Percentiles rank a stretch among this genome's conserved stretches.
Evolutionary conservation across 2,888 invertebrate species (phyloP).

Genomic region (Macrophya annulata): DNA sequence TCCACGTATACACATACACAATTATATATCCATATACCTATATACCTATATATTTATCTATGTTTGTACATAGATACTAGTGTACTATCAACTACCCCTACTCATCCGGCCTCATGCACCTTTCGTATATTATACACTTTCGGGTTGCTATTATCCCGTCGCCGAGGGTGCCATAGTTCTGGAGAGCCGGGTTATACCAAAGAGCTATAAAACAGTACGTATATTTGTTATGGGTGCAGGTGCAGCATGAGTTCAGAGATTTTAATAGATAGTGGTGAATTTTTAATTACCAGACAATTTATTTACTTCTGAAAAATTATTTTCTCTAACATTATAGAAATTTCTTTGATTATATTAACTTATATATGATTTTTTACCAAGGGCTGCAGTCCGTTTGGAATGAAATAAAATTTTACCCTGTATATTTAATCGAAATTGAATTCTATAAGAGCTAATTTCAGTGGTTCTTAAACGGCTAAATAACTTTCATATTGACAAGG

Average conservation of each 20-base stretch:
- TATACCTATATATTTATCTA: neutral
- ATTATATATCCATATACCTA: neutral
- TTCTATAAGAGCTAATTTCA: neutral
- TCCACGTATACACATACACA: neutral
- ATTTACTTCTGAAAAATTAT: neutral
- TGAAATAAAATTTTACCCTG: neutral
- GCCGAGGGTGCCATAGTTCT: neutral
- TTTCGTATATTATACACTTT: constrained; percentile 13
- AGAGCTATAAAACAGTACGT: neutral
- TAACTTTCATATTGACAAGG: too few relatives aligned
- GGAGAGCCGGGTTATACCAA: neutral
- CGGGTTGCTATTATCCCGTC: constrained; percentile 7
- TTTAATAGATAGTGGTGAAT: neutral
- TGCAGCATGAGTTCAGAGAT: neutral
- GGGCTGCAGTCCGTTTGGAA: neutral
- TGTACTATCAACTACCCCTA: constrained; percentile 13
- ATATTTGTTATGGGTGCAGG: neutral
- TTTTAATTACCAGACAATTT: neutral
- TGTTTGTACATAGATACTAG: neutral
- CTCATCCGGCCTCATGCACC: neutral
- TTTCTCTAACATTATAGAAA: neutral
- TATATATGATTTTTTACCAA: neutral
- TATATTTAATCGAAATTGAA: too few relatives aligned
- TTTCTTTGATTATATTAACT: neutral
- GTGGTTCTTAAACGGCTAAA: too few relatives aligned